phyloP scores from a whole-genome alignment of 2,888 invertebrate species.

The Mesorhabditis sp. region DNA sequence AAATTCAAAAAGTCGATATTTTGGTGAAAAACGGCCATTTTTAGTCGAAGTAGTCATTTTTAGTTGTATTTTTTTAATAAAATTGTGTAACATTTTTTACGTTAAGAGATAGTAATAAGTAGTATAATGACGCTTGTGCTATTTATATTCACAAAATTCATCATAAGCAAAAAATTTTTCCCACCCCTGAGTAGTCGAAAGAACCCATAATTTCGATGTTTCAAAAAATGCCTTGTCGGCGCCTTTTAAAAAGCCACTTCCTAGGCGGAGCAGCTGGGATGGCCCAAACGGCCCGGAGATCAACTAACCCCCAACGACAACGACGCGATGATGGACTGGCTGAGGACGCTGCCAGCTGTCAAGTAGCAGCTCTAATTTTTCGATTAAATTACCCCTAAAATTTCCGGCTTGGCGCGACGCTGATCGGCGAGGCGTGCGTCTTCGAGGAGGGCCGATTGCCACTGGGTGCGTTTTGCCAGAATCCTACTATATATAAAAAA shows the following conservation, averaged over 20 bases:
- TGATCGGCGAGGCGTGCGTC: slow-evolving; percentile 42
- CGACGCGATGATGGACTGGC: slow-evolving; percentile 37
- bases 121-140: too few relatives aligned
- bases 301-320: slow-evolving; percentile 35
- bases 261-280: slow-evolving; percentile 43
- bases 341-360: slow-evolving; percentile 37
- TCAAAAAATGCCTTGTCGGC: slow-evolving; percentile 13
- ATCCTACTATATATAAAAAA: too few relatives aligned
- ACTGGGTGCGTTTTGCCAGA: slow-evolving; percentile 14
- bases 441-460: slow-evolving; percentile 45
- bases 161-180: too few relatives aligned
- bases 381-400: not conserved
- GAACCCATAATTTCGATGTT: too few relatives aligned
- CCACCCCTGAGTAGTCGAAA: too few relatives aligned
- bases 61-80: too few relatives aligned
- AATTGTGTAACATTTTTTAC: too few relatives aligned
- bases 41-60: too few relatives aligned
- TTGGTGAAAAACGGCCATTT: too few relatives aligned
- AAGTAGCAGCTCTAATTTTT: slow-evolving; percentile 20
- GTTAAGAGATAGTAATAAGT: too few relatives aligned
- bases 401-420: slow-evolving; percentile 37
- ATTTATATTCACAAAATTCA: too few relatives aligned
- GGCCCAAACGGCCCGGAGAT: slow-evolving; percentile 10
- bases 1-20: too few relatives aligned
- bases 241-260: not conserved